Percentiles rank a stretch among this genome's conserved stretches.
phyloP scores from a whole-genome alignment of 2,113 vertebrate genomes.

The Vombatus ursinus region DNA sequence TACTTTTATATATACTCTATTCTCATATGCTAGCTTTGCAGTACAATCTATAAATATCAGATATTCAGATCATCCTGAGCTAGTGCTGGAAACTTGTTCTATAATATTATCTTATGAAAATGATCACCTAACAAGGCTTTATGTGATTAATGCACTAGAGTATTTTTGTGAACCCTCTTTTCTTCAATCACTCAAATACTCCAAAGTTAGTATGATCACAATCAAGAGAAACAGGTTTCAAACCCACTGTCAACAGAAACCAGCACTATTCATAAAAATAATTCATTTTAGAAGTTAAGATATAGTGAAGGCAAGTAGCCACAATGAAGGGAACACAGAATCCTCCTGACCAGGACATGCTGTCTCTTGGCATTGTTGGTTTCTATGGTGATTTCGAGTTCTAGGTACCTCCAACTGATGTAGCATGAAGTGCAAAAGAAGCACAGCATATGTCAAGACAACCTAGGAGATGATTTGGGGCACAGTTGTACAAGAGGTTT shows the following conservation, averaged over 20 bases:
- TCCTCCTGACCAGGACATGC: neutral
- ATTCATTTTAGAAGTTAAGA: neutral
- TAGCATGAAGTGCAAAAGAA: neutral
- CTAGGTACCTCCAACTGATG: fast-evolving
- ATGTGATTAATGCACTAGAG: neutral
- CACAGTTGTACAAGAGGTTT: fast-evolving
- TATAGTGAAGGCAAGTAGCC: neutral
- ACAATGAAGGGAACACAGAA: neutral
- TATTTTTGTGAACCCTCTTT: neutral
- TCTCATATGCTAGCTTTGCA: neutral
- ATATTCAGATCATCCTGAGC: neutral
- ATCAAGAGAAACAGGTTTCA: neutral
- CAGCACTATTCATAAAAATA: constrained; percentile 3
- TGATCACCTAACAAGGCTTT: neutral
- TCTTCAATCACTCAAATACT: neutral
- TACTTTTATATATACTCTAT: neutral
- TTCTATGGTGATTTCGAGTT: neutral
- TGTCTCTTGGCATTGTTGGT: neutral
- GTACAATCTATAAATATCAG: neutral
- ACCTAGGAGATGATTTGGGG: neutral
- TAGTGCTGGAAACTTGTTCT: neutral
- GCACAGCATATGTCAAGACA: neutral
- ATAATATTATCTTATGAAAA: neutral
- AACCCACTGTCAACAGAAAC: neutral
- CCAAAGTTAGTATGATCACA: neutral